phyloP scores from a whole-genome alignment of 2,888 invertebrate genomes.

The Ormyrus labotus region DNA sequence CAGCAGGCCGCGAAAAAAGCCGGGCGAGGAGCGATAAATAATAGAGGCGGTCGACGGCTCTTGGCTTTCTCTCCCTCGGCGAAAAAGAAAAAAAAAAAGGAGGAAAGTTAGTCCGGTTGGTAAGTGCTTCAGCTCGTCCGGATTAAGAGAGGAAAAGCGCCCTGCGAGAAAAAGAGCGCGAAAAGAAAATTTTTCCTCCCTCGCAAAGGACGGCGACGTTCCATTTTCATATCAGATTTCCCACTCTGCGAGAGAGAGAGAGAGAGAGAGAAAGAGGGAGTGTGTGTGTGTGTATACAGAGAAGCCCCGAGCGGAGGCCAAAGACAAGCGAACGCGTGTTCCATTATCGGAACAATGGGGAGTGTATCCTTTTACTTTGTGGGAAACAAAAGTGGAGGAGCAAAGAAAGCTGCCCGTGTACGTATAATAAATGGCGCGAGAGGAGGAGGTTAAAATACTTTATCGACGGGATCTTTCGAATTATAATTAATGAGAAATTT shows the following conservation, averaged over 20 bases:
- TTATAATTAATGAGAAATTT: neutral
- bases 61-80: neutral
- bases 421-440: neutral
- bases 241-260: neutral
- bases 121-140: conserved; percentile 34
- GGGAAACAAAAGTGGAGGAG: conserved; percentile 27
- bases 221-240: conserved; percentile 57
- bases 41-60: neutral
- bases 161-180: conserved; percentile 17
- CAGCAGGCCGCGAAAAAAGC: neutral
- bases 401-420: neutral
- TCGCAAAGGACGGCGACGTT: conserved; percentile 16
- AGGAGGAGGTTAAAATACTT: neutral
- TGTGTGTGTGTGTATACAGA: neutral
- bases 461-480: neutral
- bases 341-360: conserved; percentile 50
- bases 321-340: conserved; percentile 30
- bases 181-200: conserved; percentile 38
- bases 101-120: conserved; percentile 34
- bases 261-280: too few relatives aligned
- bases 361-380: conserved; percentile 40
- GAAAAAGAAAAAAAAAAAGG: neutral
- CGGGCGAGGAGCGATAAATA: conserved; percentile 26
- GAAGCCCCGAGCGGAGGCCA: neutral
- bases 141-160: conserved; percentile 22